Evolutionary conservation across 2,797 vertebrate genomes (phyloP).

Genomic region (Thalassophryne amazonica): DNA sequence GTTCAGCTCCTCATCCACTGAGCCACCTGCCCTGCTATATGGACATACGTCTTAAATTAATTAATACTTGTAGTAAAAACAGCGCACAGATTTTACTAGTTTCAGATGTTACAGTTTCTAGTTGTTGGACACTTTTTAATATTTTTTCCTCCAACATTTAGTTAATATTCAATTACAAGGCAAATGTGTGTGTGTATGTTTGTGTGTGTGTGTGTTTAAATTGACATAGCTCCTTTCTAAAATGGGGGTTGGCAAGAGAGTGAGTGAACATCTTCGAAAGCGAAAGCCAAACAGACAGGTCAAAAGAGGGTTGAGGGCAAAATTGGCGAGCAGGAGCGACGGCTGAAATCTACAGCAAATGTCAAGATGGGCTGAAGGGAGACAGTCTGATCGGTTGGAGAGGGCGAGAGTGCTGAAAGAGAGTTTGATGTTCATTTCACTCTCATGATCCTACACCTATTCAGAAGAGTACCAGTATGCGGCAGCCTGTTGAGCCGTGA

Average conservation of each 20-base stretch:
- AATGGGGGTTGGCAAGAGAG: slow-evolving; percentile 16
- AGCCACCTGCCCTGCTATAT: too few species aligned
- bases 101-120: too few species aligned
- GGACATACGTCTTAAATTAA: too few species aligned
- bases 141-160: slow-evolving; percentile 8
- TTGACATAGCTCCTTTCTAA: slow-evolving; percentile 27
- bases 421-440: slow-evolving; percentile 65
- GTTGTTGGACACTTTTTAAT: slow-evolving; percentile 8
- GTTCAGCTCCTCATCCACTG: too few species aligned
- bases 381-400: slow-evolving; percentile 44
- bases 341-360: slow-evolving; percentile 44
- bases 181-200: neutral
- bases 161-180: slow-evolving; percentile 12
- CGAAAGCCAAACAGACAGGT: slow-evolving; percentile 15
- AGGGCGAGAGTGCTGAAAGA: slow-evolving; percentile 52
- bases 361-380: slow-evolving; percentile 43
- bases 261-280: slow-evolving; percentile 28
- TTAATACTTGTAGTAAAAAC: too few species aligned
- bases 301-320: slow-evolving; percentile 38
- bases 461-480: slow-evolving; percentile 51
- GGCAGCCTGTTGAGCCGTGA: slow-evolving; percentile 60
- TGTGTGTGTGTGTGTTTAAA: neutral
- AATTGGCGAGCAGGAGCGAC: slow-evolving; percentile 62
- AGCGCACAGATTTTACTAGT: too few species aligned
- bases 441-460: slow-evolving; percentile 50